A percentile compares a stretch with the other conserved stretches of the same genome.
Conservation (phyloP, 2,888 invertebrate species). For the Portevinia maculata region DNA sequence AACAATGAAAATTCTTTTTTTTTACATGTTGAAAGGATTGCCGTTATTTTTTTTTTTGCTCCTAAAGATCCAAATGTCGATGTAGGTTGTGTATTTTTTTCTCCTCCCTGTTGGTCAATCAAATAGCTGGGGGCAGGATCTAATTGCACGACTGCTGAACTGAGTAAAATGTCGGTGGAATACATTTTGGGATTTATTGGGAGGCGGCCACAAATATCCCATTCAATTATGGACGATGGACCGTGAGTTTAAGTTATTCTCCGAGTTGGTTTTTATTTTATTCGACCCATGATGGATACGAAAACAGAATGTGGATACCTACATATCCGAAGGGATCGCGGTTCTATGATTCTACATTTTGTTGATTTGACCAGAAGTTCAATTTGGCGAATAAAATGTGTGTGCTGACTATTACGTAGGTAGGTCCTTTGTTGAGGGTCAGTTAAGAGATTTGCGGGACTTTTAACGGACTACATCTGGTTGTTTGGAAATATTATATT, state of each 20-base stretch:
- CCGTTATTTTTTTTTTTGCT: slow-evolving; percentile 27
- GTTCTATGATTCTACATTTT: slow-evolving; percentile 1
- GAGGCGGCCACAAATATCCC: slow-evolving; percentile 37
- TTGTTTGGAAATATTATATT: too few species aligned
- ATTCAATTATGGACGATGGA: slow-evolving; percentile 52
- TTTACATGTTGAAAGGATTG: slow-evolving; percentile 43
- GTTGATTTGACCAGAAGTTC: slow-evolving; percentile 39
- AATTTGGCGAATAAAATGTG: slow-evolving; percentile 36
- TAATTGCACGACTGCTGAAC: slow-evolving; percentile 52
- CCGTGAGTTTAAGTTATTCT: slow-evolving; percentile 59
- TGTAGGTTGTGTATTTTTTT: slow-evolving; percentile 3
- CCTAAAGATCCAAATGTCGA: slow-evolving; percentile 29
- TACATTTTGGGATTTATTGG: slow-evolving; percentile 61
- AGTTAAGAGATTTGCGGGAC: background rate
- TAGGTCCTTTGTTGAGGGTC: slow-evolving; percentile 2
- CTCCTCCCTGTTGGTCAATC: slow-evolving; percentile 41
- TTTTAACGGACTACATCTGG: background rate
- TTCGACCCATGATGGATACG: slow-evolving; percentile 22
- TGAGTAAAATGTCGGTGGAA: slow-evolving; percentile 48
- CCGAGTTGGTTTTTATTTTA: slow-evolving; percentile 46
- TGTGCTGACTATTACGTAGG: slow-evolving; percentile 5
- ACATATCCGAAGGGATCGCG: slow-evolving; percentile 17
- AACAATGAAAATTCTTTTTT: slow-evolving; percentile 65
- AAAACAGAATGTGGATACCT: slow-evolving; percentile 28
- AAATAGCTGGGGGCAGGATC: slow-evolving; percentile 41